Evolutionary conservation across 2,797 vertebrate species (phyloP), one percentile per base, ranked within the genome.

Genomic region (Morus bassanus): DNA sequence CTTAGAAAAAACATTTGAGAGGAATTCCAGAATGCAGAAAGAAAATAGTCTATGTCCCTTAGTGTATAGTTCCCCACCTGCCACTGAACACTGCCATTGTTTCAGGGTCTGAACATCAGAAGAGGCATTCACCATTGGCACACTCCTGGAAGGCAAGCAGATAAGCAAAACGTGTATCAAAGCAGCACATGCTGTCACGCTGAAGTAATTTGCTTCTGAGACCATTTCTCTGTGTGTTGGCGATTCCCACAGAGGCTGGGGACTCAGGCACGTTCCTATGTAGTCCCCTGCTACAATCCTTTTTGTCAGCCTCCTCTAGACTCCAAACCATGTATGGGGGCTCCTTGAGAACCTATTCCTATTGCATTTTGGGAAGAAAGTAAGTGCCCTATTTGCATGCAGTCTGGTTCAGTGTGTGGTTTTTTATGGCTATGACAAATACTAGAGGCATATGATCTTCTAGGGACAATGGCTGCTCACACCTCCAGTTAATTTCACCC

Each of bases 301-400:
- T 85, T 75, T 67, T n/a, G 4, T n/a, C 13, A 23, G 0, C 22
- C 6, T 57, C 15, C 33, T 64, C 24, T 81, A 45, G 19, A 56
- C 28, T 61, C 24, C 37, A 48, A 79, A 48, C 3, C 2, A 1
- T 11, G 12, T 27, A 31, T 6, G 4, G 3, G 2, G 15, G 2
- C 4, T 85, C 30, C 51, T 53, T 30, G 18, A 56, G 41, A 51
- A 53, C 4, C 7, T 15, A 24, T 12, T 75, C 8, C 10, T 7
- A 8, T 5, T 39, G 22, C 2, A 11, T 74, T 80, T 89, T 60
- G 22, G 48, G 25, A 60, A 82, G 37, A 74, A 64, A 65, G 3
- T 39, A 61, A 83, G 23, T 15, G 10, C 6, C 16, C 22, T 46
- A 2, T 43, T 84, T 80, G 15, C 8, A 13, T 5, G 18, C 11